Evolutionary conservation across 1,140 invertebrate genomes (phyloP), one percentile per base, ranked within the genome.

Genomic region (Eumeta japonica): DNA sequence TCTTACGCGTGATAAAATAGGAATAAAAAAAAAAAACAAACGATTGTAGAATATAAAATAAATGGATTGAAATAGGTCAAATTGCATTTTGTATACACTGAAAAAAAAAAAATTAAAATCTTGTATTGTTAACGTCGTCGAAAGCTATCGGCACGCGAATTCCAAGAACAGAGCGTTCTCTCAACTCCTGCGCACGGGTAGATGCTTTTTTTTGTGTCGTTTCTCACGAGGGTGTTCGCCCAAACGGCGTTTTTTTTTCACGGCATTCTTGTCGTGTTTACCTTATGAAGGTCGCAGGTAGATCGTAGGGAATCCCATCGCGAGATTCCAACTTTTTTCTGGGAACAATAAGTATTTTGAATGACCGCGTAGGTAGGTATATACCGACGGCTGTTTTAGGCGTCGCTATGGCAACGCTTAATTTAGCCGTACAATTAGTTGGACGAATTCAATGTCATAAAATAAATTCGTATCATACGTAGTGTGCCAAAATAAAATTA

Each of bases 111-210:
- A n/a, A n/a, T n/a, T n/a, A n/a, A n/a, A n/a, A n/a, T n/a, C n/a
- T n/a, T n/a, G n/a, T n/a, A n/a, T n/a, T n/a, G n/a, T n/a, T n/a
- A n/a, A n/a, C n/a, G n/a, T n/a, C n/a, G n/a, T n/a, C n/a, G n/a
- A n/a, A n/a, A n/a, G n/a, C n/a, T n/a, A n/a, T n/a, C n/a, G 53
- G 62, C 65, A 70, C 65, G 65, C 55, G 59, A 56, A 58, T 60
- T 58, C 59, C 50, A 34, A 46, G 59, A 60, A 62, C 28, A n/a
- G n/a, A 19, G 45, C 42, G 35, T 55, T 66, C n/a, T 70, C 64
- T 56, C 64, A 58, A 58, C 58, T 46, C 43, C 49, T n/a, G n/a
- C n/a, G n/a, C n/a, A n/a, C n/a, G n/a, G n/a, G n/a, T n/a, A n/a
- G n/a, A n/a, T n/a, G n/a, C n/a, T n/a, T 45, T 58, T 58, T 62